Base-by-base conservation (phyloP, 2,888 invertebrate genomes). In the Lamproptera curius region DNA sequence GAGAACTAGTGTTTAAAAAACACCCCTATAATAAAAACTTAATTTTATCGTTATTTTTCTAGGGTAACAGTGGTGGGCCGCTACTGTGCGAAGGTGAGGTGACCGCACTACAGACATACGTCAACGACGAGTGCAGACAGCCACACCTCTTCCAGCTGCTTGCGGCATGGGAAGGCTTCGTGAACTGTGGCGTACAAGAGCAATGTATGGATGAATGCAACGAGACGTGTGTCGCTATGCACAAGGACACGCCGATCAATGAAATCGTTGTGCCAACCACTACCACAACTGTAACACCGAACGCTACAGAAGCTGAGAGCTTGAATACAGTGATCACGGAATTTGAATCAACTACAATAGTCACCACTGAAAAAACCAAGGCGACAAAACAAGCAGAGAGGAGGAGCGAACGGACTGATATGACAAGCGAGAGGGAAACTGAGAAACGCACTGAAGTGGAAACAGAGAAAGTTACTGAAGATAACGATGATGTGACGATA, bases 41-140 rank as follows among this genome's bases (percentile, higher is more conserved):
- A 4, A 23, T 23, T 16, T 36, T 36, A 28, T 14, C 4, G 40
- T 51, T 50, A 23, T 23, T 33, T 28, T 43, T 55, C 56, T 14
- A 87, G 87, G 80, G 80, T 31, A 85, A 82, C 56, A 69, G 75
- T 23, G 87, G 87, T 16, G 85, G 84, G 5, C 85, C 87, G 8
- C 67, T 87, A 0, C 58, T 87, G 28, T 86, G 86, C 55, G 76
- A 76, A 15, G 61, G 59, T 16, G 66, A 76, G 41, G 66, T 85
- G 4, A 55, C 69, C 16, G 87, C 76, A 11, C 51, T 83, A 6
- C 86, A 87, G 60, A 84, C 80, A 0, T 87, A 86, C 54, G 63
- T 81, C 17, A 69, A 72, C 17, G 73, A 73, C 15, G 54, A 73
- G 46, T 87, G 87, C 54, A 69, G 70, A 33, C 68, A 62, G 41